These are phyloP conservation scores for Dendrocopos noguchii DNA, from an alignment of 2,113 vertebrate genomes.

Conservation along the genomic window DNA sequence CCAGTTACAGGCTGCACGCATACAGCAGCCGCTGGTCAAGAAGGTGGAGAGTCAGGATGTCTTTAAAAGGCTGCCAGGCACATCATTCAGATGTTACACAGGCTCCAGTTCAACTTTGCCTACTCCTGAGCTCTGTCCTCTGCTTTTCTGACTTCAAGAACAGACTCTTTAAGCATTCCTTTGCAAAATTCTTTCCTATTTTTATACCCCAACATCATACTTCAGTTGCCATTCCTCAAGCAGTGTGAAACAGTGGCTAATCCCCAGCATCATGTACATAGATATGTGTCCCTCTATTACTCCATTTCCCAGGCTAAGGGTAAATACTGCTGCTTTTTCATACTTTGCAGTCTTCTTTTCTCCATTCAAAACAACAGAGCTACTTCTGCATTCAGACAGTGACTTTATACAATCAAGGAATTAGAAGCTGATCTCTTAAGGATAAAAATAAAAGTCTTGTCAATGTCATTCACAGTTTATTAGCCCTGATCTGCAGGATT, in stretches of 20 bases:
- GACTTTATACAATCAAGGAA: conserved; percentile 58
- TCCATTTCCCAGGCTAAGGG: not conserved
- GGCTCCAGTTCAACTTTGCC: not conserved
- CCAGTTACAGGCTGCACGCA: not conserved
- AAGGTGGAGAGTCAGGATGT: not conserved
- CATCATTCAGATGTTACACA: not conserved
- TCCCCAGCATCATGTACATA: not conserved
- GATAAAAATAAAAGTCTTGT: conserved; percentile 67
- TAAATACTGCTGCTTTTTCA: not conserved
- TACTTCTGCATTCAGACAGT: conserved; percentile 48
- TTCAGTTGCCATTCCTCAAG: not conserved
- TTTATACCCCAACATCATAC: not conserved
- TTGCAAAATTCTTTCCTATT: not conserved
- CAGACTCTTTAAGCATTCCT: not conserved
- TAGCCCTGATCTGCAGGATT: conserved; percentile 57
- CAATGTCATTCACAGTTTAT: conserved; percentile 70
- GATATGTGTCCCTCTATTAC: not conserved
- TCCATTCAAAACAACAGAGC: not conserved
- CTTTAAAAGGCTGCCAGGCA: not conserved
- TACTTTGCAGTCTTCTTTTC: not conserved
- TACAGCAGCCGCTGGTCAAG: not conserved
- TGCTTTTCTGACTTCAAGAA: not conserved
- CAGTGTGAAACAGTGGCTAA: not conserved
- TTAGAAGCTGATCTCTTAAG: conserved; percentile 53
- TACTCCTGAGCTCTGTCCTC: not conserved